phyloP scores from a whole-genome alignment of 2,113 vertebrate genomes.

The human (Homo sapiens) region GRCh38 chr5:165079001-165079500 shows the following conservation, averaged over 20 bases:
- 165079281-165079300: neutral
- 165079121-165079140: neutral
- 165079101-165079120: neutral
- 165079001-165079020: neutral
- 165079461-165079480: constrained; percentile 66
- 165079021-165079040: neutral
- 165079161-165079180: neutral
- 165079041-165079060: neutral
- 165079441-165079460: constrained; percentile 71
- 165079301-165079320: neutral
- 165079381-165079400: neutral
- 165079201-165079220: neutral
- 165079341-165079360: neutral
- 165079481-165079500: constrained; percentile 69
- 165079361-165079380: neutral
- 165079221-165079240: neutral
- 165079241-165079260: neutral
- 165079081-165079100: neutral
- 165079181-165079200: neutral
- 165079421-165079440: constrained; percentile 73
- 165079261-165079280: neutral
- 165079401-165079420: constrained; percentile 74
- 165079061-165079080: neutral
- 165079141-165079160: neutral
- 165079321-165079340: neutral